Evolutionary conservation across 2,797 vertebrate species (phyloP), one percentile per base, ranked within the genome.

Genomic region (Emydoidea blandingii): DNA sequence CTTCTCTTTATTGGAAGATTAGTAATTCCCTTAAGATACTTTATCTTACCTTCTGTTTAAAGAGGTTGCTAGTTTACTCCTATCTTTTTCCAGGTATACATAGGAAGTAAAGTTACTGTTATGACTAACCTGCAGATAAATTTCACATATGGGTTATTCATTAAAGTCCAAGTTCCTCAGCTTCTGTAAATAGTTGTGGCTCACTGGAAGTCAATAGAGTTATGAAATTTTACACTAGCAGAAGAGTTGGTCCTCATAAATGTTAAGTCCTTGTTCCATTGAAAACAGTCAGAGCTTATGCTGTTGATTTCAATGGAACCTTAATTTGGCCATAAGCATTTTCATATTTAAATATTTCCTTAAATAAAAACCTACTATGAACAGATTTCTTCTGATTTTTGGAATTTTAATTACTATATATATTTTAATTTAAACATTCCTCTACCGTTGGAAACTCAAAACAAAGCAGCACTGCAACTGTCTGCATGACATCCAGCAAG

Each of bases 151-250:
- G 14, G 44, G 44, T 78, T 78, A 49, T 78, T 78, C 41, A 47
- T 44, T 47, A 78, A 72, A 72, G 68, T 21, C 37, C 74, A 47
- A 49, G 27, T 29, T 74, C 72, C 23, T 74, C 72, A 44, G 44
- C 41, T 74, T 74, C n/a, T 41, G 12, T 41, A 78, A 78, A 49
- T 10, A 15, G 15, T 8, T 54, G 65, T 31, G 62, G 57, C 53
- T 84, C 62, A 93, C 90, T 78, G 91, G 81, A 96, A 54, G 91
- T 90, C 91, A 87, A 76, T 50, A 5, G n/a, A 93, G 87, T 81
- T 87, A 86, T 62, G 62, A n/a, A 68, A 68, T 76, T 76, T 76
- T 76, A 25, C 21, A 76, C 14, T 41, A 76, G 23, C 27, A 16
- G 11, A 41, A n/a, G 12, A 78, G 7, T 16, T 29, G 25, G 44